Percentiles rank a stretch among this genome's conserved stretches.
phyloP scores from a whole-genome alignment of 2,113 vertebrate genomes.

The Paracanthobrama guichenoti region DNA sequence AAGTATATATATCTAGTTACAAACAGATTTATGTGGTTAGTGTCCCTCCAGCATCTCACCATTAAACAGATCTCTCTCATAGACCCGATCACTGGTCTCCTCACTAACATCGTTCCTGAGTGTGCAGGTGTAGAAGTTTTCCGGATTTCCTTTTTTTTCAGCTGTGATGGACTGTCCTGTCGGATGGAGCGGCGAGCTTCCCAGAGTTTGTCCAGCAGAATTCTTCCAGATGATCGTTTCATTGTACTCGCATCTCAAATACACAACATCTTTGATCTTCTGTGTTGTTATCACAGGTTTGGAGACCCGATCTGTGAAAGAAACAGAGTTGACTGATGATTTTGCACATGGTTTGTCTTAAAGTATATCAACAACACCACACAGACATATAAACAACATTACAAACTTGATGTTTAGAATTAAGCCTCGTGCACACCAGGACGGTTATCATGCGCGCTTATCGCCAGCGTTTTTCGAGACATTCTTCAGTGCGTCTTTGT shows the following conservation, averaged over 20 bases:
- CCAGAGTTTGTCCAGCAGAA: background rate
- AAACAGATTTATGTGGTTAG: too few species aligned
- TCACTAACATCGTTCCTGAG: accelerated
- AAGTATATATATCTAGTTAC: too few species aligned
- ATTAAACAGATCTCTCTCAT: background rate
- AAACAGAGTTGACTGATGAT: background rate
- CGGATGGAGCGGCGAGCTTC: too few species aligned
- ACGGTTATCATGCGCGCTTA: too few species aligned
- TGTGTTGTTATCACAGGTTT: background rate
- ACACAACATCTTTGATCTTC: background rate
- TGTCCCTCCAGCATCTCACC: background rate
- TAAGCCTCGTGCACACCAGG: too few species aligned
- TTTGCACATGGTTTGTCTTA: too few species aligned
- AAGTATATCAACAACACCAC: too few species aligned
- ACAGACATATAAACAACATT: too few species aligned
- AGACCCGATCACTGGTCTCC: background rate
- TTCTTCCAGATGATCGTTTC: background rate
- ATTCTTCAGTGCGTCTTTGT: too few species aligned
- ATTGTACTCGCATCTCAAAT: background rate
- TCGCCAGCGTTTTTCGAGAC: too few species aligned
- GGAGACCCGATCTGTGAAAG: background rate
- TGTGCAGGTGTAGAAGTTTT: background rate
- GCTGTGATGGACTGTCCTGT: background rate
- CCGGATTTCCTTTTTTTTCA: background rate
- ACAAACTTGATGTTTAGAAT: too few species aligned